Base-by-base conservation (phyloP, 2,888 invertebrate genomes). In the Melinaea menophilus region DNA sequence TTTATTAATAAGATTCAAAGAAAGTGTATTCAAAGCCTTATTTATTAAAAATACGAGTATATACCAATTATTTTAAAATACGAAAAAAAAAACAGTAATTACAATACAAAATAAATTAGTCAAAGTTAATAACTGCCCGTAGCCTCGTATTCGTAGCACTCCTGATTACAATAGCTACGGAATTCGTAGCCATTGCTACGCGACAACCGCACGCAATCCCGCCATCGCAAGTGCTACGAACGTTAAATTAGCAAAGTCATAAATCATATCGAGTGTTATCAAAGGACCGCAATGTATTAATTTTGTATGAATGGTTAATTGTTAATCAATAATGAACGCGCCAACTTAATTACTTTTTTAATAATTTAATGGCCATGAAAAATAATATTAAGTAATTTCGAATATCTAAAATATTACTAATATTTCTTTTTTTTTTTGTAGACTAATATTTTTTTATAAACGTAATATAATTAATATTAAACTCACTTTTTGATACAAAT, bases 101-200 rank as follows among this genome's bases (percentile, higher is more conserved):
- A 51, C 33, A 48, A 35, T 37, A 51, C 1, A 35, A 59, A 48
- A 37, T 2, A 5, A 11, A 22, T 35, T 51, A 7, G 31, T 13
- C 37, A 59, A 37, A 12, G 11, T 51, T 11, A 22, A 48, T 41
- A 41, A 41, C 2, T 9, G 41, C 41, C 5, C 9, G 41, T 41
- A 41, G 3, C 22, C 46, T 46, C 46, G 46, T 11, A 51, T 51
- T 51, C 51, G 51, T 51, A 51, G 31, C 51, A 51, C 51, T 31
- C 11, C 31, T 51, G 51, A 51, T 4, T 7, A 31, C 31, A 7
- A 55, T 11, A 4, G 31, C 41, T 51, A 61, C 48, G 48, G 48
- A 51, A 34, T 61, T 34, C 57, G 61, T 61, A 61, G 51, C n/a
- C 4, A 31, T 56, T 61, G 61, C 61, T 61, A 61, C 61, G 56